phyloP scores from a whole-genome alignment of 2,888 invertebrate species.

The Amiota minor region DNA sequence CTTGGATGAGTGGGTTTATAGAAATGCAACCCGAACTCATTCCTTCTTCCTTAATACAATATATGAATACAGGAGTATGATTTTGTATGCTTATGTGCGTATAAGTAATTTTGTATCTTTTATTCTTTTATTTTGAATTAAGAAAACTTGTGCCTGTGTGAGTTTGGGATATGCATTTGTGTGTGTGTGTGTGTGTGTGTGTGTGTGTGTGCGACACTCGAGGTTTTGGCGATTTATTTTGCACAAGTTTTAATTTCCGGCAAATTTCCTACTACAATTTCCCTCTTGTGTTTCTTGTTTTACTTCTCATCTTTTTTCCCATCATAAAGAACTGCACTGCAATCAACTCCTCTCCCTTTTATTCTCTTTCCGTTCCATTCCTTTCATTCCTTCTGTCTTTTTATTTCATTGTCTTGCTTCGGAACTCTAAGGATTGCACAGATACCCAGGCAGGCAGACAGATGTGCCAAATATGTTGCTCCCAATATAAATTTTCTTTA shows the following conservation, averaged over 20 bases:
- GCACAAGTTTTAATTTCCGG: slow-evolving; percentile 71
- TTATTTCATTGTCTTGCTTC: too few relatives aligned
- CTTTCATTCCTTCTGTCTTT: too few relatives aligned
- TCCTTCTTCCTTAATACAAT: too few relatives aligned
- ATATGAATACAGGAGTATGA: not conserved
- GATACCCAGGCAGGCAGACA: too few relatives aligned
- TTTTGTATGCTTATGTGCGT: slow-evolving; percentile 22
- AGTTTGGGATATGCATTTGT: not conserved
- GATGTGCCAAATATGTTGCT: too few relatives aligned
- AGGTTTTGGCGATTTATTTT: slow-evolving; percentile 68
- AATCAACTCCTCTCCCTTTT: too few relatives aligned
- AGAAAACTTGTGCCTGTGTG: slow-evolving; percentile 15
- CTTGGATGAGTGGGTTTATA: too few relatives aligned
- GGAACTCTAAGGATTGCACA: too few relatives aligned
- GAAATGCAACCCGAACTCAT: too few relatives aligned
- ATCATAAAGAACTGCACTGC: too few relatives aligned
- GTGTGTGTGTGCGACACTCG: slow-evolving; percentile 39
- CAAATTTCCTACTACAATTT: slow-evolving; percentile 70
- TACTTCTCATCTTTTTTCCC: slow-evolving; percentile 19
- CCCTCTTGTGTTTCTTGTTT: slow-evolving; percentile 47
- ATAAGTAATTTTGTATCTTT: not conserved
- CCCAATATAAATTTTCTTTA: too few relatives aligned
- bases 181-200: slow-evolving; percentile 28
- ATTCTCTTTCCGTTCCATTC: too few relatives aligned
- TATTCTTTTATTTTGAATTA: not conserved